Evolutionary conservation across 2,888 invertebrate species (phyloP).

Genomic region (Frankliniella intonsa): DNA sequence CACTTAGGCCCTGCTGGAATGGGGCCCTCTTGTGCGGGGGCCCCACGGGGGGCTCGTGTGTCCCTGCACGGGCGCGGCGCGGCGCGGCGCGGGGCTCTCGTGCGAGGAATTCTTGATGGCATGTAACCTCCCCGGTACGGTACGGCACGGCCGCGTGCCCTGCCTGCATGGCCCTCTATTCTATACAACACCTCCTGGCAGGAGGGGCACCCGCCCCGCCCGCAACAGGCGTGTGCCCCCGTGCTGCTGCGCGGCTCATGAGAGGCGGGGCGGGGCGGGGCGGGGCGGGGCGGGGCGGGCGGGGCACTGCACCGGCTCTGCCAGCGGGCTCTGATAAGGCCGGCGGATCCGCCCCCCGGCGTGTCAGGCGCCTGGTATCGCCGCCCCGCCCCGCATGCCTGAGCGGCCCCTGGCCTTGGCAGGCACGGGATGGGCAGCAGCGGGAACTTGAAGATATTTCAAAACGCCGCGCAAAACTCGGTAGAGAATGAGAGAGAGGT

Average conservation of each 20-base stretch:
- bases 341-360: background rate
- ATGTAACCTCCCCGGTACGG: background rate
- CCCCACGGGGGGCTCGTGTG: background rate
- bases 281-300: background rate
- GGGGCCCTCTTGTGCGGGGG: conserved; percentile 1
- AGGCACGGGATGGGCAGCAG: too few relatives aligned
- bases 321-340: too few relatives aligned
- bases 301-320: too few relatives aligned
- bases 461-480: too few relatives aligned
- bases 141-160: background rate
- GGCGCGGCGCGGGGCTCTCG: background rate
- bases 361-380: background rate
- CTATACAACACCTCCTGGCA: background rate
- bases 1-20: conserved; percentile 6
- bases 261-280: background rate
- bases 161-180: background rate
- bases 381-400: background rate
- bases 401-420: background rate
- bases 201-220: background rate
- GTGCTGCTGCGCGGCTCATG: background rate
- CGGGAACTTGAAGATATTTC: too few relatives aligned
- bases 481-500: too few relatives aligned
- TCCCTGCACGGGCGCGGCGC: background rate
- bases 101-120: conserved; percentile 18
- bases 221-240: background rate